Conservation (phyloP, 1,140 invertebrate genomes). For the Drosophila baimaii region DNA sequence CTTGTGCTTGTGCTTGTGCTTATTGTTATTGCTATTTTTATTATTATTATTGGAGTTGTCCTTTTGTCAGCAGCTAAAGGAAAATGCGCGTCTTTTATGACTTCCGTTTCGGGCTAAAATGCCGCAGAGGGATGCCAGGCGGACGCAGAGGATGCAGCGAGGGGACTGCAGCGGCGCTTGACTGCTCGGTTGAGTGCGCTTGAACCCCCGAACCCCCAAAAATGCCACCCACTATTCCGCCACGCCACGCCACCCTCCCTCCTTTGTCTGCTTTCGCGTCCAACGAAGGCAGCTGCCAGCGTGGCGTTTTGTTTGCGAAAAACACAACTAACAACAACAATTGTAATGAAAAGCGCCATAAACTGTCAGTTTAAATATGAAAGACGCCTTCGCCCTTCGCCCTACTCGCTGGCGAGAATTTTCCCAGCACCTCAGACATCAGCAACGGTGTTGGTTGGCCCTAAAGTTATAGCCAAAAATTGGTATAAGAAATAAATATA, state of each 20-base stretch:
- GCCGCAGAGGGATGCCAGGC: conserved; percentile 53
- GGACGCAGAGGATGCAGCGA: not conserved
- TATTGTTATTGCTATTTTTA: conserved; percentile 62
- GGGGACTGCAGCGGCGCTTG: conserved; percentile 43
- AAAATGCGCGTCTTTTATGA: conserved; percentile 79
- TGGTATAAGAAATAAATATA: too few relatives aligned
- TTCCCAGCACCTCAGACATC: conserved; percentile 5
- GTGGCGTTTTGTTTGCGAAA: conserved; percentile 56
- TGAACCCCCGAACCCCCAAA: conserved; percentile 13
- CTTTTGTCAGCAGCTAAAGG: conserved; percentile 39
- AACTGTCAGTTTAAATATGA: conserved; percentile 82
- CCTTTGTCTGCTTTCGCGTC: conserved; percentile 15
- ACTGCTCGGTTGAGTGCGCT: conserved; percentile 53
- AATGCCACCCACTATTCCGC: too few relatives aligned
- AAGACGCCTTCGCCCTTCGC: conserved; percentile 34
- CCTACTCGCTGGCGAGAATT: not conserved
- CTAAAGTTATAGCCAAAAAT: not conserved
- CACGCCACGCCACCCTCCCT: not conserved
- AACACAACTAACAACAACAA: conserved; percentile 71
- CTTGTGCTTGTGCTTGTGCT: conserved; percentile 59
- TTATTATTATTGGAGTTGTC: conserved; percentile 48
- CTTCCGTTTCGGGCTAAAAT: conserved; percentile 77
- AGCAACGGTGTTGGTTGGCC: conserved; percentile 2
- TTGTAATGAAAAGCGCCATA: conserved; percentile 82
- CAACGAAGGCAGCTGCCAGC: conserved; percentile 16